Conservation (phyloP, 64 coral and sea anemone genomes). For the Stylophora pistillata region DNA sequence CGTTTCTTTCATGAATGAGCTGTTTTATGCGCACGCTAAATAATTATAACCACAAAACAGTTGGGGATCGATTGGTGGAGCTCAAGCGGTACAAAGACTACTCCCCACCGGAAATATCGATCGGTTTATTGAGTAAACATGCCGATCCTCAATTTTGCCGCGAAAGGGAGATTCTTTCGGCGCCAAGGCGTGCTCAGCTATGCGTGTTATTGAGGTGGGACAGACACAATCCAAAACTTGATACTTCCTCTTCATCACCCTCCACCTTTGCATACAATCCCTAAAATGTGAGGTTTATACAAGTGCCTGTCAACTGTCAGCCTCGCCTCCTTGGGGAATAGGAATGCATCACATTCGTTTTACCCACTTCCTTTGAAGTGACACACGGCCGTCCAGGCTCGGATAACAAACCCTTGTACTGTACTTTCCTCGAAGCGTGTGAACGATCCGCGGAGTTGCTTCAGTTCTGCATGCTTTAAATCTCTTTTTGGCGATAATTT, state of each 20-base stretch:
- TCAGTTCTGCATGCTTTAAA: conserved; percentile 1
- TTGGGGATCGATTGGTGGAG: background rate
- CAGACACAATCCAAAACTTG: conserved; percentile 42
- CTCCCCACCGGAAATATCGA: conserved; percentile 11
- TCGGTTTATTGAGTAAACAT: conserved; percentile 10
- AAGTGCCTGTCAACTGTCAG: conserved; percentile 12
- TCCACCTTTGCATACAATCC: conserved; percentile 26
- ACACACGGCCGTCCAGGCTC: background rate
- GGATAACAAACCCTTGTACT: conserved; percentile 29
- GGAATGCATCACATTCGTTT: conserved; percentile 14
- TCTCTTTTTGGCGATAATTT: background rate
- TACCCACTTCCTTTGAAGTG: conserved; percentile 47
- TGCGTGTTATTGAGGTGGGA: conserved; percentile 45
- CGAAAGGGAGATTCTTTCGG: background rate
- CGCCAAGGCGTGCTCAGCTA: conserved; percentile 34
- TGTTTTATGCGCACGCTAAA: background rate
- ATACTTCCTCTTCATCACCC: conserved; percentile 39
- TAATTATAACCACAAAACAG: background rate
- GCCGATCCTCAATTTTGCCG: conserved; percentile 13
- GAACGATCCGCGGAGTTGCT: background rate
- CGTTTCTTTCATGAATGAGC: conserved; percentile 6
- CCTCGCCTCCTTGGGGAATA: background rate
- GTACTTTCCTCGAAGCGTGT: background rate
- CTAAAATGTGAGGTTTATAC: conserved; percentile 30
- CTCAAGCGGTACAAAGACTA: background rate